Evolutionary conservation across 92 coral and sea anemone genomes (phyloP).

Genomic region (Porites evermanni): DNA sequence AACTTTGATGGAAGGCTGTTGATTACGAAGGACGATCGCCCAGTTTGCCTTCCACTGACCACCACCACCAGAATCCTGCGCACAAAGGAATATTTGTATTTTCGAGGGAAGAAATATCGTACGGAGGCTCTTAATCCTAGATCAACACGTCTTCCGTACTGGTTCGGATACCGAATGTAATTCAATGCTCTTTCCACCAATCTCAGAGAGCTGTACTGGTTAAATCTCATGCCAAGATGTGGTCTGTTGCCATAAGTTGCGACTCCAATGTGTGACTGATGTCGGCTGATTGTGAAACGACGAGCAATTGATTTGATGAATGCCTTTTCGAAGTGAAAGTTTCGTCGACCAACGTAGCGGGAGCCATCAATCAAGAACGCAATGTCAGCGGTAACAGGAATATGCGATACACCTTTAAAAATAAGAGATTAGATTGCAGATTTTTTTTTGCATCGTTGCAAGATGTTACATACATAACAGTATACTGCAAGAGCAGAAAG

Average conservation of each 20-base stretch:
- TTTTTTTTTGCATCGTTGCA: too few relatives aligned
- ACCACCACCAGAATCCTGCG: slow-evolving; percentile 49
- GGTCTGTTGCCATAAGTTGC: slow-evolving; percentile 47
- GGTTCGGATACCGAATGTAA: slow-evolving; percentile 43
- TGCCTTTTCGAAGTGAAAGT: slow-evolving; percentile 53
- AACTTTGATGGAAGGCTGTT: slow-evolving; percentile 28
- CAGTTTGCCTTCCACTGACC: slow-evolving; percentile 43
- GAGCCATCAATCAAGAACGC: slow-evolving; percentile 60
- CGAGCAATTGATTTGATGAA: slow-evolving; percentile 53
- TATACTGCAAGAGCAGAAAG: too few relatives aligned
- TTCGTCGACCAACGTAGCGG: slow-evolving; percentile 44
- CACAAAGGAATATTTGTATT: slow-evolving; percentile 18
- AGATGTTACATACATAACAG: too few relatives aligned
- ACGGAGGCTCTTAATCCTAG: slow-evolving; percentile 24
- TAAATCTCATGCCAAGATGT: slow-evolving; percentile 46
- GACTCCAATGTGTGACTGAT: slow-evolving; percentile 49
- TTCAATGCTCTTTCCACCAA: slow-evolving; percentile 24
- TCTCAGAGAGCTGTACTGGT: slow-evolving; percentile 33
- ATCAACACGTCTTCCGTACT: slow-evolving; percentile 43
- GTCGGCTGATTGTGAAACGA: slow-evolving; percentile 31
- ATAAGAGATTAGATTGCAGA: too few relatives aligned
- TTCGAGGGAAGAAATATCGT: slow-evolving; percentile 34
- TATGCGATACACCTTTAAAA: slow-evolving; percentile 19
- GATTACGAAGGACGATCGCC: slow-evolving; percentile 22
- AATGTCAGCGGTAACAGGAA: slow-evolving; percentile 52